Evolutionary conservation across 2,797 vertebrate genomes (phyloP), one percentile per base, ranked within the genome.

Genomic region (Rhinoraja longicauda): DNA sequence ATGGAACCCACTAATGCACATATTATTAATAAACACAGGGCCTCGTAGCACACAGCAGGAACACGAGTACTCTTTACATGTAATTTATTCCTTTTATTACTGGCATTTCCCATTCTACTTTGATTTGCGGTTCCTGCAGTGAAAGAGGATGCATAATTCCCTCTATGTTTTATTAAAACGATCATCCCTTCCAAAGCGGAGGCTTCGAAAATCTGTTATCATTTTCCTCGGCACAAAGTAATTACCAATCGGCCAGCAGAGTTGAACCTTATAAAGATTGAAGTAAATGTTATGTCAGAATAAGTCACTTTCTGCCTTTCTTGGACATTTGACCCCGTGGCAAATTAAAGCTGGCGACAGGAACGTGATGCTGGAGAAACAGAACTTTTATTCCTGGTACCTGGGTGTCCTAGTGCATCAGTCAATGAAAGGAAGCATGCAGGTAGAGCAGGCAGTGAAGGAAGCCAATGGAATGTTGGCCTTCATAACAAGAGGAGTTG

Each of bases 81-180:
- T 53, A 53, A 92, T 73, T 53, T 75, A 59, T 86, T 59, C 53
- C 12, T 86, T 86, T 62, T 86, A 75, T 73, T 45, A 45, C 70
- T 92, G 90, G 92, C 90, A 75, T 75, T 92, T 92, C 12, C 45
- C 2, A 57, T 92, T 92, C 72, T 91, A 26, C 36, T 91, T 91
- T 62, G 32, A 90, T 72, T 90, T 92, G 90, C 53, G 39, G 24
- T 39, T 75, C 90, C 39, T 75, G 39, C 24, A 75, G 62, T 75
- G 90, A 13, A 75, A 92, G 57, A 73, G 8, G 3, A 75, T 53
- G 39, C 70, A 75, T 91, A 70, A 91, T 10, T 57, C 39, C 39
- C 15, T 39, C 64, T 72, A 12, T 72, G 67, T 73, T 91, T 73
- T 53, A 92, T 92, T 92, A 57, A 92, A 92, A 29, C 75, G 2